A percentile compares a stretch with the other conserved stretches of the same genome.
phyloP scores from a whole-genome alignment of 2,888 invertebrate genomes.

The Tenthredo mesomela region DNA sequence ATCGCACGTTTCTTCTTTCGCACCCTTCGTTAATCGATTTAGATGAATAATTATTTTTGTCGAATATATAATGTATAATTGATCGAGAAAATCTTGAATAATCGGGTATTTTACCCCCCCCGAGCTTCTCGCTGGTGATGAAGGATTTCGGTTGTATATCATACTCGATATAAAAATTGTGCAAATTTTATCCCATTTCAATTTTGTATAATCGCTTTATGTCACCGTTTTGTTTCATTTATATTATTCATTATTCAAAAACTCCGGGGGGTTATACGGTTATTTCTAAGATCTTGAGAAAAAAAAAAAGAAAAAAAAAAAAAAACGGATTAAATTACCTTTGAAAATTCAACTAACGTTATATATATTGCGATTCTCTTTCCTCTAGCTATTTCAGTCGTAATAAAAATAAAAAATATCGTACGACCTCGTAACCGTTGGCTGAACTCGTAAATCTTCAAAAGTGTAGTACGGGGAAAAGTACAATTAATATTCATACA shows the following conservation, averaged over 20 bases:
- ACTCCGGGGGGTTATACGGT: not conserved
- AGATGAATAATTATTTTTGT: too few species aligned
- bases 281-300: not conserved
- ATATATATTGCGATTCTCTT: not conserved
- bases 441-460: constrained; percentile 32
- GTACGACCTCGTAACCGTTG: constrained; percentile 20
- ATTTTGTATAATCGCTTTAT: not conserved
- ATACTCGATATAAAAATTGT: not conserved
- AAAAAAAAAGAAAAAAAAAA: not conserved
- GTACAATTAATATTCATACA: constrained; percentile 45
- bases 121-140: too few species aligned
- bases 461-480: constrained; percentile 21
- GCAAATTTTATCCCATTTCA: not conserved
- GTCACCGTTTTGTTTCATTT: not conserved
- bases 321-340: not conserved
- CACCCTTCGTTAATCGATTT: not conserved
- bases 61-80: too few species aligned
- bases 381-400: not conserved
- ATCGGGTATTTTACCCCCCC: too few species aligned
- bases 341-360: not conserved
- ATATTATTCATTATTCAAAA: not conserved
- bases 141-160: not conserved
- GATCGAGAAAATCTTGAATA: too few species aligned
- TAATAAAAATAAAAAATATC: not conserved
- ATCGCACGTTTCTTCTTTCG: not conserved